Evolutionary conservation across 1,140 invertebrate genomes (phyloP).

Genomic region (Ylistrum balloti): DNA sequence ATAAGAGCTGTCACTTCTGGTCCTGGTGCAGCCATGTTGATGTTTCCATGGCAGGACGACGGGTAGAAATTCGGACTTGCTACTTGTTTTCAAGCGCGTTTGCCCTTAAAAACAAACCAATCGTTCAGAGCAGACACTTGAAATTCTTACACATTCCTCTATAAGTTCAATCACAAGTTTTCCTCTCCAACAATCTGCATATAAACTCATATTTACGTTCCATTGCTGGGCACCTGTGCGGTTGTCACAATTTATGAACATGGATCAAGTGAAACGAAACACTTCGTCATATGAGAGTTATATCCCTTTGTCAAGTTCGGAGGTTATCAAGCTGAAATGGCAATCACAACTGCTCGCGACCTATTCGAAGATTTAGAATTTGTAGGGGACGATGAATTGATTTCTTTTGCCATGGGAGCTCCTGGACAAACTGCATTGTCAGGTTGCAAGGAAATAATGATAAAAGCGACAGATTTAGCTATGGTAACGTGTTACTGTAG

Average conservation of each 20-base stretch:
- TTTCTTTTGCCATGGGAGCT: conserved; percentile 50
- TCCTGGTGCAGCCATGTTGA: conserved; percentile 68
- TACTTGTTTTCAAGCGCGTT: background rate
- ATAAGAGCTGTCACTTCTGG: conserved; percentile 73
- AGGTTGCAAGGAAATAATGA: conserved; percentile 57
- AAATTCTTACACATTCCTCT: background rate
- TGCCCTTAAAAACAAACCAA: background rate
- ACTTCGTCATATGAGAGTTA: background rate
- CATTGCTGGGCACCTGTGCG: background rate
- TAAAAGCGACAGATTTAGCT: conserved; percentile 50
- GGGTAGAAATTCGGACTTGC: conserved; percentile 18
- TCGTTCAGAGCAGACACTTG: background rate
- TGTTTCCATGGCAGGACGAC: conserved; percentile 66
- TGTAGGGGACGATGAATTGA: background rate
- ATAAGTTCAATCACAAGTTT: background rate
- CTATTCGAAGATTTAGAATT: conserved; percentile 28
- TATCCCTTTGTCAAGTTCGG: background rate
- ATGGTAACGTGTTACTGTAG: conserved; percentile 50
- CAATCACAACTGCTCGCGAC: background rate
- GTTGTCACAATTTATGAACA: background rate
- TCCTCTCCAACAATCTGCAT: background rate
- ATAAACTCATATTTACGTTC: conserved; percentile 44
- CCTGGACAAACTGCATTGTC: conserved; percentile 44
- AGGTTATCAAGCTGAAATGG: background rate
- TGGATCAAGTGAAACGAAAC: background rate